Evolutionary conservation across 1,140 invertebrate genomes (phyloP).

Genomic region (Aphelinus certus): DNA sequence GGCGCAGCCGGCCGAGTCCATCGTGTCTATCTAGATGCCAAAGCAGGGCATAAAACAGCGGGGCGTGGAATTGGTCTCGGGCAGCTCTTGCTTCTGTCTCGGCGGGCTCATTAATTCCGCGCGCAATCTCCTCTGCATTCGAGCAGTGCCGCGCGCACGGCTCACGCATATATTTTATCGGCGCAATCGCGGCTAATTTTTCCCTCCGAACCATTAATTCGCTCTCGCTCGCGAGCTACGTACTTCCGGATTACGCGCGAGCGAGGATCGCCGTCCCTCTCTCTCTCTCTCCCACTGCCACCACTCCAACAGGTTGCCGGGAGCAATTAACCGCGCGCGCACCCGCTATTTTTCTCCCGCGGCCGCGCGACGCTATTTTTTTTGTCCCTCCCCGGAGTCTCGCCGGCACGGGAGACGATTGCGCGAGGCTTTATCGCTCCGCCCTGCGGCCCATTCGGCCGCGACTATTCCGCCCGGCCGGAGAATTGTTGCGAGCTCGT

Average conservation of each 20-base stretch:
- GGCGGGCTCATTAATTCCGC: constrained; percentile 32
- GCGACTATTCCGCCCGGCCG: no score
- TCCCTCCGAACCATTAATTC: constrained; percentile 34
- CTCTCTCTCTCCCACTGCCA: no score
- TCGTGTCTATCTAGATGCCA: no score
- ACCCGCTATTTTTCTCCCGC: constrained; percentile 14
- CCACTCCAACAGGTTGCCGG: constrained; percentile 35
- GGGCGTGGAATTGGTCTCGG: not conserved
- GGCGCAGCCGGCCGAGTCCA: no score
- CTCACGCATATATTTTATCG: constrained; percentile 30
- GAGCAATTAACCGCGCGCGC: constrained; percentile 32
- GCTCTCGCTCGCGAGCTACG: not conserved
- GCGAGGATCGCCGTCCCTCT: not conserved
- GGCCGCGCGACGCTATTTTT: constrained; percentile 21
- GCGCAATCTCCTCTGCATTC: constrained; percentile 34
- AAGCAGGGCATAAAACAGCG: no score
- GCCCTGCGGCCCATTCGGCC: not conserved
- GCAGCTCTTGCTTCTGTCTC: constrained; percentile 8
- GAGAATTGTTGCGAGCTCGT: no score
- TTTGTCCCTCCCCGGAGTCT: not conserved
- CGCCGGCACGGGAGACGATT: constrained; percentile 25
- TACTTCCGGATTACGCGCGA: constrained; percentile 30
- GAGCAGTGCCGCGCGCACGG: not conserved
- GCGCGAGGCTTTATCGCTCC: constrained; percentile 9
- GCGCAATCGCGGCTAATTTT: constrained; percentile 34